Conservation (phyloP, 92 coral and sea anemone species). For the Parazoanthus swiftii region DNA sequence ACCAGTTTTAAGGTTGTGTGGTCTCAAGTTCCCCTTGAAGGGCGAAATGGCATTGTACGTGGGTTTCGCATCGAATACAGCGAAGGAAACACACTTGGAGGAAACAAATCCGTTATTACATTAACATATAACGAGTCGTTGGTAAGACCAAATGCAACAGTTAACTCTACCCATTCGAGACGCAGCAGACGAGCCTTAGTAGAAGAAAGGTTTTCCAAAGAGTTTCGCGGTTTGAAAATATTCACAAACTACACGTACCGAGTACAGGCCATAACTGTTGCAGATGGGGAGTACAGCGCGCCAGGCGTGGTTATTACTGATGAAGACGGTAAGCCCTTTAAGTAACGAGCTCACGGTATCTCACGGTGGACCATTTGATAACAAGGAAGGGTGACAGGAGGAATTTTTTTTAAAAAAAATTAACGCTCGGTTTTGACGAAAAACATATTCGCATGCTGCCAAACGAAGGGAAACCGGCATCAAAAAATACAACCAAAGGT, state of each 20-base stretch:
- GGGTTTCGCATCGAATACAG: slow-evolving; percentile 52
- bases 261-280: slow-evolving; percentile 52
- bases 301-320: slow-evolving; percentile 51
- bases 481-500: too few species aligned
- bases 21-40: slow-evolving; percentile 49
- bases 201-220: slow-evolving; percentile 22
- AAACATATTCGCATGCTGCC: too few species aligned
- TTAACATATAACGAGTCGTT: slow-evolving; percentile 1
- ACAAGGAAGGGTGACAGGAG: background rate
- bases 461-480: too few species aligned
- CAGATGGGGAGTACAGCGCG: slow-evolving; percentile 43
- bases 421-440: too few species aligned
- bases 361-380: too few species aligned
- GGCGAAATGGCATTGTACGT: slow-evolving; percentile 55
- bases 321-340: slow-evolving; percentile 57
- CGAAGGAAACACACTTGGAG: slow-evolving; percentile 20
- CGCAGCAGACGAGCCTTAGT: background rate
- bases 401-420: background rate
- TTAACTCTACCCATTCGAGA: slow-evolving; percentile 1
- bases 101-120: background rate
- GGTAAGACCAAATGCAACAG: slow-evolving; percentile 8
- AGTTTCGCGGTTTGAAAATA: slow-evolving; percentile 52
- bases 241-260: slow-evolving; percentile 57
- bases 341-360: too few species aligned
- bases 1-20: slow-evolving; percentile 55